These are phyloP conservation scores for Folsomia manolachei DNA, from an alignment of 2,888 invertebrate species.

Conservation along the genomic window DNA sequence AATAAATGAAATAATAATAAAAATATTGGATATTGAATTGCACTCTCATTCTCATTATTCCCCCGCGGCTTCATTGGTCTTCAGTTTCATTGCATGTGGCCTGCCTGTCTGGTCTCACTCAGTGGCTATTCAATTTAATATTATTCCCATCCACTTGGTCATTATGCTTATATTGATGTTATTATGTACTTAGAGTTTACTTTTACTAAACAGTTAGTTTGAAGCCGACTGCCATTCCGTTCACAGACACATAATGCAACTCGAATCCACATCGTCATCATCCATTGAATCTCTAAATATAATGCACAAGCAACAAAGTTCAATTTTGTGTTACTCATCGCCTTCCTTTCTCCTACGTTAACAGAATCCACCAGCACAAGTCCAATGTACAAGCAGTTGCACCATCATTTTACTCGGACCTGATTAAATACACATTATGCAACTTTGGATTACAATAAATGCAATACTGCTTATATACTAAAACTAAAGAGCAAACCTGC, in stretches of 20 bases:
- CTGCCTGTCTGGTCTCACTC: not conserved
- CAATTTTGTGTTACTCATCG: not conserved
- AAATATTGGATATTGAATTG: not conserved
- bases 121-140: not conserved
- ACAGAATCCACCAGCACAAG: too few species aligned
- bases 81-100: too few species aligned
- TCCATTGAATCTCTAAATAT: not conserved
- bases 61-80: not conserved
- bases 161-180: not conserved
- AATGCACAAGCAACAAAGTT: too few species aligned
- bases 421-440: too few species aligned
- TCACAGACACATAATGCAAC: not conserved
- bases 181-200: not conserved
- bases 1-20: not conserved
- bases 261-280: not conserved
- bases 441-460: too few species aligned
- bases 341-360: too few species aligned
- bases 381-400: not conserved
- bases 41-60: not conserved
- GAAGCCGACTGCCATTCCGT: not conserved
- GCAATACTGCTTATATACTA: too few species aligned
- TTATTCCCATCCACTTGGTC: not conserved
- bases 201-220: not conserved
- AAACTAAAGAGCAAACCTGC: too few species aligned
- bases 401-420: too few species aligned